Percentiles rank a stretch among this genome's conserved stretches.
Conservation (phyloP, 2,888 invertebrate species). For the Cryptops parisi region DNA sequence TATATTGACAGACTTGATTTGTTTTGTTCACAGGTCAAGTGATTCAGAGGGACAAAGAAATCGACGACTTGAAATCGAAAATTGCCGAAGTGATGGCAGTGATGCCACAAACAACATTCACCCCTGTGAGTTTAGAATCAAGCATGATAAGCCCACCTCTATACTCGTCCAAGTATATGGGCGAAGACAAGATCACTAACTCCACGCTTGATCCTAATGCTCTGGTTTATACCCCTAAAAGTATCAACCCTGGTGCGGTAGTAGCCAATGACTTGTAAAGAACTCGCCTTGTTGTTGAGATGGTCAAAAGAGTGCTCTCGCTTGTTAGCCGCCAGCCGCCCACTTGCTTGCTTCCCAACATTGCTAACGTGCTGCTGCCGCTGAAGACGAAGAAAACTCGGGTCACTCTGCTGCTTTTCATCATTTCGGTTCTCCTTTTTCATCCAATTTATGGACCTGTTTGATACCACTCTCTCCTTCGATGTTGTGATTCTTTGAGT, state of each 20-base stretch:
- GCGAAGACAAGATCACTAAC: constrained; percentile 20
- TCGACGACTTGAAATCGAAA: constrained; percentile 75
- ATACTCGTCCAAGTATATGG: constrained; percentile 23
- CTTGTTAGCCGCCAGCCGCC: too few relatives aligned
- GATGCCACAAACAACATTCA: constrained; percentile 44
- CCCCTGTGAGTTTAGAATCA: constrained; percentile 20
- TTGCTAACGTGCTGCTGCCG: too few relatives aligned
- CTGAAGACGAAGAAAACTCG: too few relatives aligned
- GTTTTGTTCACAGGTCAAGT: constrained; percentile 47
- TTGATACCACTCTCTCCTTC: neutral
- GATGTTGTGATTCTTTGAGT: too few relatives aligned
- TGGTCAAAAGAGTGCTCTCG: too few relatives aligned
- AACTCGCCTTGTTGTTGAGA: too few relatives aligned
- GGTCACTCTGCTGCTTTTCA: too few relatives aligned
- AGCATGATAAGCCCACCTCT: constrained; percentile 20
- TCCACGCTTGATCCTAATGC: constrained; percentile 76
- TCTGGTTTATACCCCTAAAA: constrained; percentile 74
- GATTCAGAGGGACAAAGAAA: constrained; percentile 74
- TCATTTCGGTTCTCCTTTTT: constrained; percentile 2
- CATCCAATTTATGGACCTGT: neutral
- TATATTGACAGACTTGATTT: neutral
- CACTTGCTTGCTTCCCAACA: too few relatives aligned
- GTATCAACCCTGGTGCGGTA: neutral
- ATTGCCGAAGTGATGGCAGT: constrained; percentile 87
- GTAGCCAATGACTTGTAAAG: too few relatives aligned